A percentile compares a stretch with the other conserved stretches of the same genome.
Conservation (phyloP, 2,113 vertebrate species). For the Erpornis zantholeuca region DNA sequence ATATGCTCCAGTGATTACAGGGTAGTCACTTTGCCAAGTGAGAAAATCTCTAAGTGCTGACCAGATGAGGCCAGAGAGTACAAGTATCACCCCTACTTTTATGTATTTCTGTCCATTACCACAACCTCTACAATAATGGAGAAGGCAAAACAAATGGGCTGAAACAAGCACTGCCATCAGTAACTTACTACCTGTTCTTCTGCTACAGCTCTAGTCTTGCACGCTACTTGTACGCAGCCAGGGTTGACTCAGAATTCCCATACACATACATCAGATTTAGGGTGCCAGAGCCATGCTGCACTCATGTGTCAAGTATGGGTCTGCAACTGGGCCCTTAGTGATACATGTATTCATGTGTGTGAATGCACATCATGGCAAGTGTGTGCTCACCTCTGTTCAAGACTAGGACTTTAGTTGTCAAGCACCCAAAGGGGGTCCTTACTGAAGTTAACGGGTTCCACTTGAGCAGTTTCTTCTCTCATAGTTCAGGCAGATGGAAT, state of each 20-base stretch:
- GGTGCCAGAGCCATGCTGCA: neutral
- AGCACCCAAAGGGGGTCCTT: neutral
- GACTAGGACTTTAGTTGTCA: neutral
- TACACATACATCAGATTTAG: neutral
- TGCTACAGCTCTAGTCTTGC: neutral
- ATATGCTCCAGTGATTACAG: neutral
- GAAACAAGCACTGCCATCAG: neutral
- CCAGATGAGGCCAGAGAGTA: neutral
- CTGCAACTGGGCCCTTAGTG: neutral
- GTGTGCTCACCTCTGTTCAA: neutral
- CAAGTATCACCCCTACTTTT: neutral
- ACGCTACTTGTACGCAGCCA: neutral
- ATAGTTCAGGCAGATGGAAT: neutral
- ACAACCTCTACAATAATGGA: neutral
- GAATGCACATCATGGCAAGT: neutral
- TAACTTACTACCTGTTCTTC: neutral
- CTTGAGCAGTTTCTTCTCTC: neutral
- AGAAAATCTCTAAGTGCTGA: neutral
- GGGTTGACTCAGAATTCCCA: neutral
- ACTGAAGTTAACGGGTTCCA: neutral
- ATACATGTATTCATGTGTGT: neutral
- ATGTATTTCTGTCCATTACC: neutral
- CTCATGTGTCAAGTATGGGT: accelerated
- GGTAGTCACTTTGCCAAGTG: neutral
- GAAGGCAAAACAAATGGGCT: neutral